Conservation (phyloP, 2,797 vertebrate genomes). For the Tenualosa ilisha region DNA sequence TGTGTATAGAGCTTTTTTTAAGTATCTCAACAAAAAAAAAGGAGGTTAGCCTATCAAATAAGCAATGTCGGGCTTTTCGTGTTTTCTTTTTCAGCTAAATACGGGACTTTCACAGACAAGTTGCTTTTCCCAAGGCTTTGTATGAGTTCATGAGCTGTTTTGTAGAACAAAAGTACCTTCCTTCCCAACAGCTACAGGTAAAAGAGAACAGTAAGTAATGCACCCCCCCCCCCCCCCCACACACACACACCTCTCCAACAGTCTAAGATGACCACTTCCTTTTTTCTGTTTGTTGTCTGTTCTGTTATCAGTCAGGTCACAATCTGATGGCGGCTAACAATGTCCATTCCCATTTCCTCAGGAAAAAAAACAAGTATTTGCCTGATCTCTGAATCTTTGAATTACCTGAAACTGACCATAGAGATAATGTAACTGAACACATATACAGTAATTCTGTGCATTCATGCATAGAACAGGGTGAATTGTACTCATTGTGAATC, state of each 20-base stretch:
- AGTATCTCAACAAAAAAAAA: background rate
- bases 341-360: background rate
- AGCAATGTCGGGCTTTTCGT: too few species aligned
- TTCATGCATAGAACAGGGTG: background rate
- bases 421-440: background rate
- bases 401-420: background rate
- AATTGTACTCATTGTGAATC: background rate
- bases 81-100: too few species aligned
- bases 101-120: background rate
- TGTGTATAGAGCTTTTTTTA: background rate
- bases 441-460: background rate
- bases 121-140: background rate
- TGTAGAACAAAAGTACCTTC: background rate
- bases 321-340: background rate
- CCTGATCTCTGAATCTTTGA: background rate
- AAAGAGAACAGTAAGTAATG: background rate
- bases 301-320: background rate
- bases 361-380: background rate
- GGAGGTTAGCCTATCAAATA: too few species aligned
- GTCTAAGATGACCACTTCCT: background rate
- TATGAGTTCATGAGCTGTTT: background rate
- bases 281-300: background rate
- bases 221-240: too few species aligned
- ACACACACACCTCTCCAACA: background rate
- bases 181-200: background rate